Conservation (phyloP, 2,797 vertebrate genomes). For the Esox masquinongy region DNA sequence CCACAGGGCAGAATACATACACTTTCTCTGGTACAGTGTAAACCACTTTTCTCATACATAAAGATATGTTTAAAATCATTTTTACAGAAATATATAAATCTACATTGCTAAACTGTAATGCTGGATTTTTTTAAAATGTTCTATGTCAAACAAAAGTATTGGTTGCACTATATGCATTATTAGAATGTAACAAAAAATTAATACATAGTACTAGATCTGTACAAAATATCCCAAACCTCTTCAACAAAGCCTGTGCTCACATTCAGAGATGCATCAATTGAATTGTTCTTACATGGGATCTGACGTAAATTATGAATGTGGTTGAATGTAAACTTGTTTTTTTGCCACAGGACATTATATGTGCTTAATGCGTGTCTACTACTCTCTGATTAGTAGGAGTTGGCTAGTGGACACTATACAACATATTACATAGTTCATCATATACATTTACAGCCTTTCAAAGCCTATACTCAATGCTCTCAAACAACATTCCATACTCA, state of each 20-base stretch:
- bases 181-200: conserved; percentile 72
- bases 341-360: conserved; percentile 24
- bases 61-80: conserved; percentile 72
- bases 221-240: conserved; percentile 76
- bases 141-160: conserved; percentile 72
- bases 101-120: conserved; percentile 70
- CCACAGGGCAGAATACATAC: conserved; percentile 85
- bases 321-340: conserved; percentile 19
- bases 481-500: neutral
- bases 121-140: conserved; percentile 52
- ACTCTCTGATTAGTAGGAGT: neutral
- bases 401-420: conserved; percentile 48
- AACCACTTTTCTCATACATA: conserved; percentile 76
- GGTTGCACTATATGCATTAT: conserved; percentile 71
- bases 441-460: conserved; percentile 62
- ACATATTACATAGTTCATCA: conserved; percentile 59
- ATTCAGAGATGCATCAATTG: conserved; percentile 54
- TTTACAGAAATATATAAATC: conserved; percentile 78
- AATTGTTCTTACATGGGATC: conserved; percentile 51
- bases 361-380: conserved; percentile 18
- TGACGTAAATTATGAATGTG: conserved; percentile 33
- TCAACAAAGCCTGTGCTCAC: conserved; percentile 56
- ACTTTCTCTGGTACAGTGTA: conserved; percentile 82
- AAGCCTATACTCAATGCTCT: conserved; percentile 15
- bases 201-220: conserved; percentile 80